Base-by-base conservation (phyloP, 2,888 invertebrate species). In the Cheilosia pagana region DNA sequence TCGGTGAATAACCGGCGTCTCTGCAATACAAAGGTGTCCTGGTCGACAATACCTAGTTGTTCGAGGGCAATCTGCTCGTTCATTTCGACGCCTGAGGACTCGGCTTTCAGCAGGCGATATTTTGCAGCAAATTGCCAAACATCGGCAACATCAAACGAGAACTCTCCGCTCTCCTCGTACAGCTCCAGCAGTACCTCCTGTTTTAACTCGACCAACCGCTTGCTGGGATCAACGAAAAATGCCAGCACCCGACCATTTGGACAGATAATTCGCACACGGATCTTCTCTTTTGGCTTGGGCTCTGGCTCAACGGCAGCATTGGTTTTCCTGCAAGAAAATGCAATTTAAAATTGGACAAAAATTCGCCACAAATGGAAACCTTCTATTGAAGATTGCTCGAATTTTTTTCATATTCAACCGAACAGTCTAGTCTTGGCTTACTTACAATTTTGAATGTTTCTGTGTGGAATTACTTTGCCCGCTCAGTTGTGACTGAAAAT, bases 41-140 rank as follows among this genome's bases (percentile, higher is more conserved):
- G 90, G 74, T 91, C 88, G 0, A 86, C 88, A 25, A 91, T 88
- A n/a, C 87, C 87, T 35, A 89, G 87, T 67, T 90, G 88, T 8
- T 88, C 88, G 3, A 91, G 83, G 1, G 91, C 89, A 16, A 88
- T 86, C 3, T 82, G 62, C 60, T 91, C 92, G 72, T 90, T 90
- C 0, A 91, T 81, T 28, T 89, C 90, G 0, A 86, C 65, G 25
- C 89, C 90, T 53, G 86, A 82, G 31, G 89, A 90, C 25, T 91
- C 91, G 21, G 91, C 90, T 55, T 90, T 90, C 41, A 90, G 87
- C 19, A 91, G 87, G 16, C 92, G 90, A 88, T 91, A 91, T 39
- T 90, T 90, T 1, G 89, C 88, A 76, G 88, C 88, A 16, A 91
- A 71, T 39, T 90, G 89, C 7, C 89, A 88, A 2, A 90, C 89